Conservation (phyloP, 1,140 invertebrate species). For the Drosophila teissieri region DNA sequence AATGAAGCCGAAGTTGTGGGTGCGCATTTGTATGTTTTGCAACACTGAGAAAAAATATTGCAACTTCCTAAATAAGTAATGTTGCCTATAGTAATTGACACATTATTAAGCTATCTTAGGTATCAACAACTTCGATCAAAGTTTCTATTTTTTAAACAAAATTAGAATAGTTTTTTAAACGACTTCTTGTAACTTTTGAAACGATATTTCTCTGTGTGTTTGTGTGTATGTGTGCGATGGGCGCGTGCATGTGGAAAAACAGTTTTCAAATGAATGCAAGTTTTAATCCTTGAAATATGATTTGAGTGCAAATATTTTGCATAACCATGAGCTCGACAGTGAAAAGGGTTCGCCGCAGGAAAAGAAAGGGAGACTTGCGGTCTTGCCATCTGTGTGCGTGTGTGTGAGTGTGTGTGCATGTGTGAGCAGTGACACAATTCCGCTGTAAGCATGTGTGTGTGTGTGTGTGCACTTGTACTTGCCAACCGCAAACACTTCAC, state of each 20-base stretch:
- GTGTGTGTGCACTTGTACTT: constrained; percentile 76
- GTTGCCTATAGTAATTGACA: neutral
- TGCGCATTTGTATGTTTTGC: neutral
- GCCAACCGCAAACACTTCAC: constrained; percentile 82
- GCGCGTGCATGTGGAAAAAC: constrained; percentile 78
- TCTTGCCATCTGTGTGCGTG: constrained; percentile 28
- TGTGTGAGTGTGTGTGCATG: constrained; percentile 12
- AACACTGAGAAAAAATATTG: neutral
- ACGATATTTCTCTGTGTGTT: neutral
- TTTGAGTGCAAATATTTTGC: constrained; percentile 83
- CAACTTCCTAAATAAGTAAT: neutral
- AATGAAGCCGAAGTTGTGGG: constrained; percentile 75
- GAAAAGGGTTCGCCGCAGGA: constrained; percentile 43
- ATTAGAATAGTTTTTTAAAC: neutral
- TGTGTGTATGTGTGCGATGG: constrained; percentile 9
- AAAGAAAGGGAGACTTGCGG: constrained; percentile 46
- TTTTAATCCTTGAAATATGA: constrained; percentile 84
- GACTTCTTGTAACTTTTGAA: neutral
- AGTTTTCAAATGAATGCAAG: constrained; percentile 81
- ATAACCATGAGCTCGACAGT: constrained; percentile 76
- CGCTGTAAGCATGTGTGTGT: constrained; percentile 36
- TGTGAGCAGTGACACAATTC: constrained; percentile 76
- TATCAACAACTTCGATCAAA: too few species aligned
- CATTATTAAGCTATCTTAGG: too few species aligned
- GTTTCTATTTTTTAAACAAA: too few species aligned